Base-by-base conservation (phyloP, 2,113 vertebrate genomes). In the Athene noctua region DNA sequence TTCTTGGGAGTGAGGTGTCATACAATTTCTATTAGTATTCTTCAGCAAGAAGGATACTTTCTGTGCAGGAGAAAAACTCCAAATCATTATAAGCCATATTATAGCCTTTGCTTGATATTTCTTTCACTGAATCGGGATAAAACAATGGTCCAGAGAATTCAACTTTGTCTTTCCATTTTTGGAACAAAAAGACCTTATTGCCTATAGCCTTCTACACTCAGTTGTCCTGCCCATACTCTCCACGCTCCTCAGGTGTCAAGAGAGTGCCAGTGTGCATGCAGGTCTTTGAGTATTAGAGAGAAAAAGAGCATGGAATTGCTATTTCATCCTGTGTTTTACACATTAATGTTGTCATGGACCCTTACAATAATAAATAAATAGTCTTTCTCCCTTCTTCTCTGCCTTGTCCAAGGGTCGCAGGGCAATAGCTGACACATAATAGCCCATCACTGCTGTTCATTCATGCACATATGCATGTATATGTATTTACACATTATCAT, bases 401-500 rank as follows among this genome's bases (percentile, higher is more conserved):
- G 47, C 40, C 61, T 79, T 10, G 1, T 90, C 62, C 74, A 88
- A 90, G 52, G 44, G 34, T 91, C 78, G 66, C 84, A 57, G 57
- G 57, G 47, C 87, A 85, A 55, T 34, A 90, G 57, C 73, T 92
- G 93, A 87, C 91, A 85, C 23, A 44, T 32, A 91, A 38, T 3
- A 92, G 36, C 47, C 94, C 61, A 91, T 92, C 91, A 72, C 47
- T 65, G 30, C 73, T 94, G 65, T 73, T 87, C 86, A 89, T 52
- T 67, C 91, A 86, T 93, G 75, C 94, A 52, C 62, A 62, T 44
- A 65, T 94, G 70, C 79, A 72, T 87, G 79, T 66, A 29, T 71
- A 89, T 72, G 70, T 84, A 80, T 87, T 94, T 92, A 73, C 80
- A 79, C 54, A 68, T 89, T 91, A 86, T 70, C 83, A 66, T 87